A percentile compares a stretch with the other conserved stretches of the same genome.
phyloP scores from a whole-genome alignment of 2,797 vertebrate genomes.

The Xiphophorus birchmanni region DNA sequence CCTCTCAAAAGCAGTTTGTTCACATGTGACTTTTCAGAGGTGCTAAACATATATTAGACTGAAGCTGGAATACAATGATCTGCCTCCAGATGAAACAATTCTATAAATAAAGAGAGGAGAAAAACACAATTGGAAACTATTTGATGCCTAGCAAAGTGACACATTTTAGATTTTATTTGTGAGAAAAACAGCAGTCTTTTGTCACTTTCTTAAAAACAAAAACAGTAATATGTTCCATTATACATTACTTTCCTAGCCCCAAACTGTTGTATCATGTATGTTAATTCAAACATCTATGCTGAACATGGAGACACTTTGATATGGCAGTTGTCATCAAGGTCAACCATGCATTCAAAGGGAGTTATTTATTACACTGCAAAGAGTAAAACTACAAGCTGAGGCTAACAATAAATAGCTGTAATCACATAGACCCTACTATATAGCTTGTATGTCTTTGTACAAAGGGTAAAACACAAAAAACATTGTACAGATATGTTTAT shows the following conservation, averaged over 20 bases:
- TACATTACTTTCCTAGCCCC: constrained; percentile 6
- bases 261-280: neutral
- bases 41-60: neutral
- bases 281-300: constrained; percentile 26
- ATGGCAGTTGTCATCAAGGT: constrained; percentile 19
- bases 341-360: constrained; percentile 10
- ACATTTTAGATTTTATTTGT: neutral
- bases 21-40: neutral
- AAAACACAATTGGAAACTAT: neutral
- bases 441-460: neutral
- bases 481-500: too few relatives aligned
- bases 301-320: constrained; percentile 52
- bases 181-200: neutral
- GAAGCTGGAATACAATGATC: neutral
- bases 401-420: too few relatives aligned
- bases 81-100: neutral
- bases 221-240: constrained; percentile 2
- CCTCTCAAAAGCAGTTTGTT: neutral
- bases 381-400: too few relatives aligned
- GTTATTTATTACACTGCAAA: neutral
- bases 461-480: neutral
- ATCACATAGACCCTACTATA: neutral
- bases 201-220: neutral
- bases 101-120: neutral
- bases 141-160: neutral